A percentile compares a stretch with the other conserved stretches of the same genome.
These are phyloP conservation scores for Contarinia nasturtii DNA, from an alignment of 1,140 invertebrate genomes.

Conservation along the genomic window DNA sequence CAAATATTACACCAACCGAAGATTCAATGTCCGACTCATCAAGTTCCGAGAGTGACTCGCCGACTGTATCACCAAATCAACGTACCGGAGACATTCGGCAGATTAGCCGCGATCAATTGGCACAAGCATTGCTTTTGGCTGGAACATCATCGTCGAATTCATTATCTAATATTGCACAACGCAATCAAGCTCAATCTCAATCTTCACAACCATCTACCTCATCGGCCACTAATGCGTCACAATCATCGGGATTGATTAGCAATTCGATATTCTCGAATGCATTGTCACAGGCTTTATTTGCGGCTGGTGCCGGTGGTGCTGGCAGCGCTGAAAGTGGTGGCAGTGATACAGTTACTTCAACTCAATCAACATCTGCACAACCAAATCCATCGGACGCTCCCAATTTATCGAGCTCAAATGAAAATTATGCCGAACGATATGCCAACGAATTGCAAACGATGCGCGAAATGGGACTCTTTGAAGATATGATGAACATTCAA, in stretches of 20 bases:
- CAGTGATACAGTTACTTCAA: constrained; percentile 5
- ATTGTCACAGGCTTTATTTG: neutral
- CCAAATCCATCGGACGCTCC: no score
- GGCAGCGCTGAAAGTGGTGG: neutral
- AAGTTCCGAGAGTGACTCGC: constrained; percentile 17
- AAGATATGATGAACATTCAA: constrained; percentile 67
- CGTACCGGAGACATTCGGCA: constrained; percentile 13
- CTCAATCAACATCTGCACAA: no score
- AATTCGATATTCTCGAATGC: neutral
- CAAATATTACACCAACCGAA: neutral
- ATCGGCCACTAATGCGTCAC: neutral
- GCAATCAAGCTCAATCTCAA: constrained; percentile 5
- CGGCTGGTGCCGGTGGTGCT: neutral
- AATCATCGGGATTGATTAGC: neutral
- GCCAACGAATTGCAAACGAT: constrained; percentile 59
- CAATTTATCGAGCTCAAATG: neutral
- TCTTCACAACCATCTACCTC: constrained; percentile 9
- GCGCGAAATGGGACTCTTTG: constrained; percentile 68
- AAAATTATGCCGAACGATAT: constrained; percentile 15
- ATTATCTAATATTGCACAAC: constrained; percentile 18
- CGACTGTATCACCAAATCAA: constrained; percentile 12
- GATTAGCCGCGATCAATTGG: constrained; percentile 20
- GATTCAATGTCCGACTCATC: constrained; percentile 12
- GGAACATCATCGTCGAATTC: constrained; percentile 17
- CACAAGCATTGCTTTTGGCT: constrained; percentile 15